Evolutionary conservation across 2,888 invertebrate genomes (phyloP).

Genomic region (Bhutanitis thaidina): DNA sequence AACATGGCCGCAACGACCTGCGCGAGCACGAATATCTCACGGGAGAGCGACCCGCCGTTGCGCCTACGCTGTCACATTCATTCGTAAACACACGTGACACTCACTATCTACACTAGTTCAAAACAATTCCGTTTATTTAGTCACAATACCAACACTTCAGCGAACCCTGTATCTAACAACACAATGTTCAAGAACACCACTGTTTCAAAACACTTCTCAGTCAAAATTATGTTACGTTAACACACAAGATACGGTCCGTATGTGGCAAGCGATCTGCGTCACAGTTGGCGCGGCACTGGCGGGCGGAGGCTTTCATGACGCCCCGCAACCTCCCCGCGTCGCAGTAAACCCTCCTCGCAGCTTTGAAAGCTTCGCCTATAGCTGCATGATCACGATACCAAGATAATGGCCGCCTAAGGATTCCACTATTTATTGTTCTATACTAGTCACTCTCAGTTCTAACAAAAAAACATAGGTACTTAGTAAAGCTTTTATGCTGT

Average conservation of each 20-base stretch:
- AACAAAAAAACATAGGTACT: conserved; percentile 31
- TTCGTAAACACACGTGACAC: conserved; percentile 77
- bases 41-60: conserved; percentile 71
- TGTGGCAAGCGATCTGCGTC: conserved; percentile 59
- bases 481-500: not conserved
- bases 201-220: conserved; percentile 53
- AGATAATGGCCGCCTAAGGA: conserved; percentile 75
- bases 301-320: conserved; percentile 65
- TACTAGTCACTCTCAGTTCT: conserved; percentile 56
- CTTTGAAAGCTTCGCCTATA: conserved; percentile 69
- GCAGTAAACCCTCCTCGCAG: conserved; percentile 52
- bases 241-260: conserved; percentile 36
- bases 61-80: conserved; percentile 76
- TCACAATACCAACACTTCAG: conserved; percentile 7
- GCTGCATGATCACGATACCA: conserved; percentile 71
- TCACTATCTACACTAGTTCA: conserved; percentile 44
- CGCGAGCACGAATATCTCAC: conserved; percentile 77
- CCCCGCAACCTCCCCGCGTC: conserved; percentile 54
- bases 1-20: conserved; percentile 79
- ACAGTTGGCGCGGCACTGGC: conserved; percentile 70
- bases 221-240: conserved; percentile 58
- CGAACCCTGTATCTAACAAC: not conserved
- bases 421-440: conserved; percentile 75
- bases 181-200: conserved; percentile 33
- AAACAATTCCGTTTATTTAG: conserved; percentile 25